These are phyloP conservation scores for Hesperophylax magnus DNA, from an alignment of 1,140 invertebrate genomes.

Conservation along the genomic window DNA sequence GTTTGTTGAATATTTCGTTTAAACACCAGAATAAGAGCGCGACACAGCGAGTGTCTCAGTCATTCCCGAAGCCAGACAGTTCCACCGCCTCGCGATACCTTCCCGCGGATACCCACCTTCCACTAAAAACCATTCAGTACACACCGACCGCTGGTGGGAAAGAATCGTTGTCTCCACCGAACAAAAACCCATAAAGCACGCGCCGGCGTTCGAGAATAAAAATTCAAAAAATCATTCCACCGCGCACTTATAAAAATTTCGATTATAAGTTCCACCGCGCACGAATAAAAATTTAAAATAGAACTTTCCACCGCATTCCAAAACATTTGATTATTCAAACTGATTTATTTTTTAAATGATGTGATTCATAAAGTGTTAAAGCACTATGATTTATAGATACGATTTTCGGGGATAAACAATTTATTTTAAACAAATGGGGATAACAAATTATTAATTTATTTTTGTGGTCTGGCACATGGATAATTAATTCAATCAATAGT, in stretches of 20 bases:
- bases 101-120: slow-evolving; percentile 25
- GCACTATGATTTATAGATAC: not conserved
- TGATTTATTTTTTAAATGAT: not conserved
- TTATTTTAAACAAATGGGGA: too few species aligned
- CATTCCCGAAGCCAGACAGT: slow-evolving; percentile 11
- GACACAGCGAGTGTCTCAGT: not conserved
- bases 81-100: slow-evolving; percentile 11
- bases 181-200: slow-evolving; percentile 27
- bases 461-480: not conserved
- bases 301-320: too few species aligned
- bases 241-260: too few species aligned
- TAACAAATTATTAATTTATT: not conserved
- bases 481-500: not conserved
- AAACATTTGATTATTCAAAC: not conserved
- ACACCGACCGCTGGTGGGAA: slow-evolving; percentile 27
- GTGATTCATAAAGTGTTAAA: not conserved
- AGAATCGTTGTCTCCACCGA: not conserved
- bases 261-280: too few species aligned
- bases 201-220: slow-evolving; percentile 16
- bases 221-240: too few species aligned
- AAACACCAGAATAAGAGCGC: not conserved
- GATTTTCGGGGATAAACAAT: not conserved
- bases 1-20: not conserved
- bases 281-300: too few species aligned
- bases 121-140: slow-evolving; percentile 28